A percentile compares a stretch with the other conserved stretches of the same genome.
These are phyloP conservation scores for Hypotaenidia okinawae DNA, from an alignment of 2,797 vertebrate species.

Conservation along the genomic window DNA sequence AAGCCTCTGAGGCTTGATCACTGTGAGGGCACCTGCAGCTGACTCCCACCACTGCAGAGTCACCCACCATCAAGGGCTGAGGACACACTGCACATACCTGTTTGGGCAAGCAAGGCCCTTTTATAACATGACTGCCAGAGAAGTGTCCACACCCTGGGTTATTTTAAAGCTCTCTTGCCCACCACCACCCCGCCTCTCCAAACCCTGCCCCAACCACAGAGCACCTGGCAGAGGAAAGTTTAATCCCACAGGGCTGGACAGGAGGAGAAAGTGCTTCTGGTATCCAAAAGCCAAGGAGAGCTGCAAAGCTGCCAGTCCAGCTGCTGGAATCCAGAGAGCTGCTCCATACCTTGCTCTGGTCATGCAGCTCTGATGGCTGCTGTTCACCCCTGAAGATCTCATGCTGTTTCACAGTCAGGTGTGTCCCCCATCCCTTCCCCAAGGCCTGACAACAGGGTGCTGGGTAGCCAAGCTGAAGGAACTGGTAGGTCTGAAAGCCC, in stretches of 20 bases:
- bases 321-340: background rate
- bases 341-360: background rate
- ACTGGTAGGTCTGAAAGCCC: background rate
- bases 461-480: background rate
- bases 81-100: background rate
- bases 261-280: background rate
- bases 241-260: slow-evolving; percentile 21
- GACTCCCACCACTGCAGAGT: background rate
- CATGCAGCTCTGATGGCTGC: background rate
- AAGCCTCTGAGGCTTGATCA: background rate
- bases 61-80: accelerated
- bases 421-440: background rate
- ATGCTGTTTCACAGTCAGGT: background rate
- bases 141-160: slow-evolving; percentile 21
- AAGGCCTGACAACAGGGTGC: accelerated
- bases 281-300: background rate
- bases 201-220: slow-evolving; percentile 26
- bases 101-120: slow-evolving; percentile 28
- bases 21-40: background rate
- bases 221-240: slow-evolving; percentile 32
- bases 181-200: background rate
- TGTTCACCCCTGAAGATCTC: background rate
- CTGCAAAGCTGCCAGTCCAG: background rate
- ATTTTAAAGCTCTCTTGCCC: slow-evolving; percentile 33
- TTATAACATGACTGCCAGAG: background rate